Evolutionary conservation across 2,888 invertebrate species (phyloP), one percentile per base, ranked within the genome.

Genomic region (Lingula anatina): DNA sequence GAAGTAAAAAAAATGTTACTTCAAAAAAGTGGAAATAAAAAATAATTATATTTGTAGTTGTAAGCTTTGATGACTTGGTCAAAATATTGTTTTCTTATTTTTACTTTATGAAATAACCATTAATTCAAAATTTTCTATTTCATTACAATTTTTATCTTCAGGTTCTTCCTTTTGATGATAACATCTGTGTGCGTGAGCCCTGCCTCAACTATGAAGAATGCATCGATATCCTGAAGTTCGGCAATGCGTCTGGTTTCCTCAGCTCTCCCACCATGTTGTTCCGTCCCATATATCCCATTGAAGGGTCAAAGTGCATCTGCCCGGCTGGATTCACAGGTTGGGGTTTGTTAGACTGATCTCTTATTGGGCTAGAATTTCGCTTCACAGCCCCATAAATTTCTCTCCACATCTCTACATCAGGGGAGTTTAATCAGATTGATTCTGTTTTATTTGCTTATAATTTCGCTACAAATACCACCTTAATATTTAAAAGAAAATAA

Each of bases 161-260:
- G 83, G 90, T 96, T 0, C 78, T 95, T 7, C 94, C 96, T 0
- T 96, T 96, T 75, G 94, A 94, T 70, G 96, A 97, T 75, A 94
- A 95, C 78, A 82, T 96, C 0, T 97, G 96, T 76, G 89, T 95
- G 0, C 84, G 89, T 46, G 96, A 97, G 70, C 95, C 95, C 0
- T 97, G 96, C 67, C 81, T 92, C 1, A 94, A 95, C 78, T 95
- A 86, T 71, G 94, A 96, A 71, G 87, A 90, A 68, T 97, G 96
- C 62, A 79, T 90, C 21, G 91, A 93, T 0, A 89, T 92, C 2
- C 80, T 95, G 24, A 90, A 90, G 74, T 95, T 95, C 66, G 92
- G 91, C 18, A 66, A 92, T 72, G 94, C 94, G 0, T 88, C 90
- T 0, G 89, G 87, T 2, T 95, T 96, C 71, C 86, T 94, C 31